Conservation (phyloP, 2,113 vertebrate species). For the Phocoena phocoena region DNA sequence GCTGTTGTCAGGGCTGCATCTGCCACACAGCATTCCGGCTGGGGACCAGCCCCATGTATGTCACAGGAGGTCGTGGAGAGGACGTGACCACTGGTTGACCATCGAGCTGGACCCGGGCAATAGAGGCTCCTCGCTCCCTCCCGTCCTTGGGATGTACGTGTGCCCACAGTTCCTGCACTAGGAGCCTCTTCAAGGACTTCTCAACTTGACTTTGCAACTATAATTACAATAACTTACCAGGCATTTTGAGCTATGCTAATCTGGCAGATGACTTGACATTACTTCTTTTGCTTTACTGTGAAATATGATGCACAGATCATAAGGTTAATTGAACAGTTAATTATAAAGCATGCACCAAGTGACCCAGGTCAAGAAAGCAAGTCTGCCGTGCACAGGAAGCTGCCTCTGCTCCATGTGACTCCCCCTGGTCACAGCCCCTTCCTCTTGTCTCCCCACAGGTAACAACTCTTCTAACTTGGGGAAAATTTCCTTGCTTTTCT, state of each 20-base stretch:
- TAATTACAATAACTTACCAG: too few species aligned
- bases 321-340: neutral
- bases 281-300: neutral
- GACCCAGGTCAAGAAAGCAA: neutral
- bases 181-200: neutral
- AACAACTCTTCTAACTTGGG: neutral
- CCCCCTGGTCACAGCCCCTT: neutral
- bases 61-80: too few species aligned
- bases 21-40: neutral
- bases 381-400: neutral
- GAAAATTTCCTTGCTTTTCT: neutral
- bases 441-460: too few species aligned
- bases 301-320: neutral
- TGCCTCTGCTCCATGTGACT: too few species aligned
- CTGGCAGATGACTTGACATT: neutral
- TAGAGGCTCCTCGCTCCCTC: neutral
- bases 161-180: neutral
- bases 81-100: neutral
- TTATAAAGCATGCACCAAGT: neutral
- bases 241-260: neutral
- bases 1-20: neutral
- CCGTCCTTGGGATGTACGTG: neutral
- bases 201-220: neutral
- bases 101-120: too few species aligned
- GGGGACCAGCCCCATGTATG: too few species aligned